Percentiles rank a stretch among this genome's conserved stretches.
phyloP scores from a whole-genome alignment of 2,113 vertebrate genomes.

The Corythaeola cristata region DNA sequence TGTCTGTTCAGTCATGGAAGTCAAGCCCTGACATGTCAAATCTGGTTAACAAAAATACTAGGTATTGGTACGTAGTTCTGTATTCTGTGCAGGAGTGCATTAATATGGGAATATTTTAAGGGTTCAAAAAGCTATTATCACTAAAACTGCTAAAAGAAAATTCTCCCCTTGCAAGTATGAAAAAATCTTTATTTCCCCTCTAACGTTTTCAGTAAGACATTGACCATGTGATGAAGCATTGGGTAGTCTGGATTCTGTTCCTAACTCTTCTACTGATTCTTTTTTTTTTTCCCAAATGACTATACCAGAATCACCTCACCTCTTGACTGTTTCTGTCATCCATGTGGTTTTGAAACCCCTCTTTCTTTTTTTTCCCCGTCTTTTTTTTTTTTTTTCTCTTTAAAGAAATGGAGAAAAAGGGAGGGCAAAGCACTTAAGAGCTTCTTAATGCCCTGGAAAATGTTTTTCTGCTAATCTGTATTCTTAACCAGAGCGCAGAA shows the following conservation, averaged over 20 bases:
- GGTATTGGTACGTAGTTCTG: background rate
- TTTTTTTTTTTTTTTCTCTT: background rate
- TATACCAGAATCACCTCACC: background rate
- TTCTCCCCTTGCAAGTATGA: fast-evolving
- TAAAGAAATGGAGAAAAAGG: background rate
- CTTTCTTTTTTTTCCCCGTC: background rate
- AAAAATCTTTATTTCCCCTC: background rate
- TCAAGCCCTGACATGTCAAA: background rate
- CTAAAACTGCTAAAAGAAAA: background rate
- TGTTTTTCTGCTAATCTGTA: background rate
- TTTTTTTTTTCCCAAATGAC: no score
- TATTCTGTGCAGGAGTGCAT: background rate
- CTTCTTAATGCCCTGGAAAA: background rate
- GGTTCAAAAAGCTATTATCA: background rate
- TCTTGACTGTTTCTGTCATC: background rate
- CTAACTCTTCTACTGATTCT: background rate
- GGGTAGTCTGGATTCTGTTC: background rate
- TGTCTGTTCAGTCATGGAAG: background rate
- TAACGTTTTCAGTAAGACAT: background rate
- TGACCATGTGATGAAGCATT: background rate
- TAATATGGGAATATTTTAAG: background rate
- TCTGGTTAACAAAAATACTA: background rate
- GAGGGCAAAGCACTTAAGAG: background rate
- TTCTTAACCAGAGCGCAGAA: background rate
- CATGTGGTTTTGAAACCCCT: fast-evolving